A percentile compares a stretch with the other conserved stretches of the same genome.
phyloP scores from a whole-genome alignment of 2,888 invertebrate species.

The Allygus modestus region DNA sequence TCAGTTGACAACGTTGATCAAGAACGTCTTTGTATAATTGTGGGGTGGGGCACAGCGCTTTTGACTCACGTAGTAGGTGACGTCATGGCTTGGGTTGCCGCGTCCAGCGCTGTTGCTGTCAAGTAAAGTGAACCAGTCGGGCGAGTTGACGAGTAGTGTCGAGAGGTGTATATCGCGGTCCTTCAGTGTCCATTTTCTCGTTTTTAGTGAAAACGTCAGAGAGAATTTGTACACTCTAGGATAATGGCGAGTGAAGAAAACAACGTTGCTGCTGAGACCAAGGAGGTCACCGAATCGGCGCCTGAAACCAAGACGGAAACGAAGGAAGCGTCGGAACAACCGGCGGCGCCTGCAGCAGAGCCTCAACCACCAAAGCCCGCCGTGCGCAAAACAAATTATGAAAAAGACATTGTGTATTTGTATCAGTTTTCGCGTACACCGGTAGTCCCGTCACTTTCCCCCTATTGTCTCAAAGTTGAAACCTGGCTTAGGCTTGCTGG shows the following conservation, averaged over 20 bases:
- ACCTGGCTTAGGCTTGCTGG: slow-evolving; percentile 95
- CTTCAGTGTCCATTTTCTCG: slow-evolving; percentile 65
- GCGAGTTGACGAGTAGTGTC: slow-evolving; percentile 55
- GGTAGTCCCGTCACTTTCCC: slow-evolving; percentile 92
- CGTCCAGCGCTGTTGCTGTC: slow-evolving; percentile 62
- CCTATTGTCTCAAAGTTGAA: slow-evolving; percentile 97
- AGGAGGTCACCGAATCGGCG: slow-evolving; percentile 74
- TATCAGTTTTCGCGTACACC: slow-evolving; percentile 96
- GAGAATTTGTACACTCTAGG: slow-evolving; percentile 63
- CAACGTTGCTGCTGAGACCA: slow-evolving; percentile 77
- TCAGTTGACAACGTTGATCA: slow-evolving; percentile 48
- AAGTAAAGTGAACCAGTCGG: slow-evolving; percentile 57
- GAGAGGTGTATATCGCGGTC: slow-evolving; percentile 55
- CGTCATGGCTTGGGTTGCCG: slow-evolving; percentile 66
- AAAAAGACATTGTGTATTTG: slow-evolving; percentile 95
- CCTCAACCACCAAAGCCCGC: slow-evolving; percentile 80
- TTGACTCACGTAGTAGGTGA: slow-evolving; percentile 63
- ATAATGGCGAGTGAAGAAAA: slow-evolving; percentile 67
- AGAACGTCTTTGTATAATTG: slow-evolving; percentile 28
- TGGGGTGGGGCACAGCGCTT: slow-evolving; percentile 58
- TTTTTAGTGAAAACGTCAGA: slow-evolving; percentile 59
- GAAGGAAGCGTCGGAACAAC: slow-evolving; percentile 66
- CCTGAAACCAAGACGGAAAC: slow-evolving; percentile 68
- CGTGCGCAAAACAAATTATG: slow-evolving; percentile 92
- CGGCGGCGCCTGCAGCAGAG: slow-evolving; percentile 69